A percentile compares a stretch with the other conserved stretches of the same genome.
These are phyloP conservation scores for Bugulina stolonifera DNA, from an alignment of 2,888 invertebrate species.

Conservation along the genomic window DNA sequence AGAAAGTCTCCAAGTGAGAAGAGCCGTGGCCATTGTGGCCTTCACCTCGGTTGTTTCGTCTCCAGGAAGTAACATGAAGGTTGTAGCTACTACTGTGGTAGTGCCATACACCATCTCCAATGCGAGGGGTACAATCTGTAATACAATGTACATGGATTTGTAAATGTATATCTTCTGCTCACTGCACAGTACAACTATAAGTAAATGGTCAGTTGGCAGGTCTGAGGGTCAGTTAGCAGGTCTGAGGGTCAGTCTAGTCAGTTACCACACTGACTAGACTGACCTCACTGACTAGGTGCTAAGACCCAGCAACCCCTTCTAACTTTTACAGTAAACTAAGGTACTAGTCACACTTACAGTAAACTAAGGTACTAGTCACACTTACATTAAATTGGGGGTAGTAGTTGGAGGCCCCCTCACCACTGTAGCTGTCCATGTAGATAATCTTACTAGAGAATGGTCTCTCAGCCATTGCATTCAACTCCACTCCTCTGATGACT, in stretches of 20 bases:
- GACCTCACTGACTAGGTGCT: too few species aligned
- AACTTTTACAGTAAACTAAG: too few species aligned
- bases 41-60: neutral
- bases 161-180: too few species aligned
- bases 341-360: too few species aligned
- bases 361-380: neutral
- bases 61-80: conserved; percentile 18
- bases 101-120: neutral
- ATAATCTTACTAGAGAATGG: neutral
- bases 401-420: too few species aligned
- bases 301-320: too few species aligned
- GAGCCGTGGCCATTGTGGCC: neutral
- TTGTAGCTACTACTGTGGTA: conserved; percentile 2
- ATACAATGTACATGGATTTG: too few species aligned
- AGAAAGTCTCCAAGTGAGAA: conserved; percentile 4
- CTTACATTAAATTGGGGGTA: neutral
- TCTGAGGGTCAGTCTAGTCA: too few species aligned
- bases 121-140: conserved; percentile 11
- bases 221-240: too few species aligned
- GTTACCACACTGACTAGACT: too few species aligned
- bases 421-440: neutral
- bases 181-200: too few species aligned
- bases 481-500: neutral
- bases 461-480: conserved; percentile 18
- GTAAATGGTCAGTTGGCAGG: too few species aligned